Base-by-base conservation (phyloP, 2,113 vertebrate species). In the Bambusicola thoracicus region DNA sequence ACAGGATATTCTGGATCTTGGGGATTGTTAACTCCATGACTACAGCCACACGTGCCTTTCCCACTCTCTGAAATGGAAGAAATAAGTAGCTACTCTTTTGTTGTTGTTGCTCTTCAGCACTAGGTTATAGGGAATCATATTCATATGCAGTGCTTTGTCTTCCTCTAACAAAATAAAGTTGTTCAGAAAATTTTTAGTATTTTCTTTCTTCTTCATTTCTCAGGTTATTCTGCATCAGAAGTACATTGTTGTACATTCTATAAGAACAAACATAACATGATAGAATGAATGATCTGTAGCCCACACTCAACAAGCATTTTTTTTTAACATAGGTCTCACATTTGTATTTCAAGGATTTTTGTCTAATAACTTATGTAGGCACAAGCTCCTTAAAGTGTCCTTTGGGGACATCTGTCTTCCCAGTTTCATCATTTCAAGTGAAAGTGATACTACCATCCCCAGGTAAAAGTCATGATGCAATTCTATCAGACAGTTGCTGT, bases 381-480 rank as follows among this genome's bases (percentile, higher is more conserved):
- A 98, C 98, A 98, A 97, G 97, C 93, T 97, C 97, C 93, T 97
- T 98, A 98, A 98, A 98, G 95, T 83, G 88, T 95, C 98, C 96
- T 68, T 78, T 97, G 97, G 98, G 97, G 92, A 95, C 93, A 97
- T 53, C 96, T 97, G 97, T 97, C 98, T 98, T 97, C 67, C 85
- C 96, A 98, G 97, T 98, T 98, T 89, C 96, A 97, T 97, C 93
- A 97, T 44, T 98, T 96, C 95, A 96, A 95, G 93, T 93, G 97
- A 97, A 96, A 91, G 97, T 94, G 97, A 97, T 85, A 94, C 87
- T 80, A 73, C 7, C 82, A 87, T 98, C 97, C 98, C 98, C 97
- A 98, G 98, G 98, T 98, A 97, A 96, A 97, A 98, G 97, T 77
- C 96, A 96, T 97, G 98, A 98, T 97, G 97, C 97, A 97, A 97